Conservation (phyloP, 1,140 invertebrate species). For the Argopecten irradians region DNA sequence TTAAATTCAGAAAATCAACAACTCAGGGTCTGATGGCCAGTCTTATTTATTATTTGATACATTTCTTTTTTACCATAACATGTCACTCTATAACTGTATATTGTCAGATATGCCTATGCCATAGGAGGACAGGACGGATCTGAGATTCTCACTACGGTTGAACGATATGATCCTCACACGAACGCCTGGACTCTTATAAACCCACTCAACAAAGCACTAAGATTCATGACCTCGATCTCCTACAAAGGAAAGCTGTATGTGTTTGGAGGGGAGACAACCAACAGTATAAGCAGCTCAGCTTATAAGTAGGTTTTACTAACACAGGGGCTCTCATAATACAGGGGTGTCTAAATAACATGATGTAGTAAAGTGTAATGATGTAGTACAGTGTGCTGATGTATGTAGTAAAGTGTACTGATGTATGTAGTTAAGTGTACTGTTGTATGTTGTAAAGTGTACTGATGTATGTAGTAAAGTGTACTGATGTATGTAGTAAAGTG, state of each 20-base stretch:
- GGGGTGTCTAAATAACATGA: no score
- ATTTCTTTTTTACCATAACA: neutral
- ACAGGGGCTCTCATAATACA: no score
- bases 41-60: neutral
- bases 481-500: no score
- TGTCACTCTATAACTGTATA: neutral
- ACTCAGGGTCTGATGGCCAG: neutral
- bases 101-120: constrained; percentile 68
- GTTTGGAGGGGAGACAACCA: constrained; percentile 71
- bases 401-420: no score
- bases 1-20: neutral
- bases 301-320: constrained; percentile 70
- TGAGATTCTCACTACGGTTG: constrained; percentile 69
- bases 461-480: no score
- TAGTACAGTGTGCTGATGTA: no score
- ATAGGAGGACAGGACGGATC: constrained; percentile 72
- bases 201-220: constrained; percentile 65
- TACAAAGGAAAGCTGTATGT: constrained; percentile 71
- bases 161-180: constrained; percentile 68
- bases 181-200: constrained; percentile 71
- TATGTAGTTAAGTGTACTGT: no score
- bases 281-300: constrained; percentile 64
- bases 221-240: constrained; percentile 70
- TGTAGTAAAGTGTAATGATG: no score
- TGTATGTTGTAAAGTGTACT: no score